Percentiles rank a stretch among this genome's conserved stretches.
These are phyloP conservation scores for Pampus argenteus DNA, from an alignment of 2,797 vertebrate genomes.

Conservation along the genomic window DNA sequence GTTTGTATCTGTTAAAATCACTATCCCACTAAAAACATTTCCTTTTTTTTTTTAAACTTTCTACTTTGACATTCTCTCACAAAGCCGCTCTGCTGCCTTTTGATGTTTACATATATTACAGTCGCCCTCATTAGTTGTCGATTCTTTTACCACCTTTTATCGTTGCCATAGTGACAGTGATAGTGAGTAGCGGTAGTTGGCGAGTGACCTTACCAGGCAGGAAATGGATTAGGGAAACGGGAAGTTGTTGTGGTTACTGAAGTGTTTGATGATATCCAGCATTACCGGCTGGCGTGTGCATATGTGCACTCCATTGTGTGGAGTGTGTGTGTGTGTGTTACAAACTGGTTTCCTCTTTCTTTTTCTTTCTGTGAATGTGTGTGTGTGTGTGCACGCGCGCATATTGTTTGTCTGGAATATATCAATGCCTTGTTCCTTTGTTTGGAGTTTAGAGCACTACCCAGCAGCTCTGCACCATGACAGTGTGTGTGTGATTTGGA, in stretches of 20 bases:
- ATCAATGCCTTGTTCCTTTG: conserved; percentile 54
- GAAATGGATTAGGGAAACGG: conserved; percentile 82
- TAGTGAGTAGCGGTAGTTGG: conserved; percentile 52
- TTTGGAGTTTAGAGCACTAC: conserved; percentile 45
- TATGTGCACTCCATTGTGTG: conserved; percentile 13
- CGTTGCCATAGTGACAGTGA: conserved; percentile 46
- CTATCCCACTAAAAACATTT: neutral
- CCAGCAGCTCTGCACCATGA: conserved; percentile 35
- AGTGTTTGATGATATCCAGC: conserved; percentile 82
- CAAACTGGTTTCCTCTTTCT: conserved; percentile 36
- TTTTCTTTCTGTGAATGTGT: conserved; percentile 10
- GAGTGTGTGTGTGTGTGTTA: conserved; percentile 37
- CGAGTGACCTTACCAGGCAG: conserved; percentile 65
- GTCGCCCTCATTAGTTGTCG: conserved; percentile 23
- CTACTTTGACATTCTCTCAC: conserved; percentile 10
- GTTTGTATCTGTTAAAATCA: conserved; percentile 14
- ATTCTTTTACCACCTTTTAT: conserved; percentile 23
- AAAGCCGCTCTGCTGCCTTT: neutral
- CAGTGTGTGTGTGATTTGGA: conserved; percentile 45
- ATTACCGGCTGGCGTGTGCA: conserved; percentile 40
- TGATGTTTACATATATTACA: conserved; percentile 6
- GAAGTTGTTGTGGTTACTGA: conserved; percentile 87
- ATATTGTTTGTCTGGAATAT: conserved; percentile 60
- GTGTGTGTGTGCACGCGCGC: conserved; percentile 11
- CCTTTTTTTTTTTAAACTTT: neutral